These are phyloP conservation scores for Anolis apletophallus DNA, from an alignment of 2,797 vertebrate genomes.

Conservation along the genomic window DNA sequence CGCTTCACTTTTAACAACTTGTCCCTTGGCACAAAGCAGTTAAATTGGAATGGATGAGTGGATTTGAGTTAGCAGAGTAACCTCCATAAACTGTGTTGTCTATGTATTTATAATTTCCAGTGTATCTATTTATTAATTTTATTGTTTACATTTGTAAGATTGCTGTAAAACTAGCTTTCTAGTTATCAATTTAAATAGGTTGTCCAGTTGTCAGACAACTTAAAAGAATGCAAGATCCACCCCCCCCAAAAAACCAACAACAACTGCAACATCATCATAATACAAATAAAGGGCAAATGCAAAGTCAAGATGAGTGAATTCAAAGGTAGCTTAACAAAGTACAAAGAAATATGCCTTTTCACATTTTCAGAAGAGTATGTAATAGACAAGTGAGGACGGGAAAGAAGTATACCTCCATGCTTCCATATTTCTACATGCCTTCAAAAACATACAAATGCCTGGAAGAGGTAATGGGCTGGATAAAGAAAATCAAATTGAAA, in stretches of 20 bases:
- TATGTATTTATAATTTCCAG: not conserved
- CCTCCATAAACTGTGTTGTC: not conserved
- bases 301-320: not conserved
- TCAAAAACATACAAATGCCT: too few relatives aligned
- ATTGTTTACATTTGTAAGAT: not conserved
- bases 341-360: not conserved
- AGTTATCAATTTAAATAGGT: not conserved
- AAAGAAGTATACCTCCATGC: not conserved
- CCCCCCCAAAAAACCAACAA: too few relatives aligned
- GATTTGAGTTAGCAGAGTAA: not conserved
- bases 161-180: not conserved
- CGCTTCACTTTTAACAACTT: not conserved
- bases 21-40: not conserved
- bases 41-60: conserved; percentile 13
- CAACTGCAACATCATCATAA: not conserved
- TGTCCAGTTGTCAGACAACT: not conserved
- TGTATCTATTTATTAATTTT: not conserved
- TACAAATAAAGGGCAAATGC: not conserved
- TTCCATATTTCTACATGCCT: too few relatives aligned
- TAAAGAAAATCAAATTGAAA: too few relatives aligned
- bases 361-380: not conserved
- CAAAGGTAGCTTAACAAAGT: not conserved
- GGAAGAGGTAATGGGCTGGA: too few relatives aligned
- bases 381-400: not conserved
- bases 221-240: too few relatives aligned